Evolutionary conservation across 2,888 invertebrate species (phyloP).

Genomic region (Eugnorisma glareosa): DNA sequence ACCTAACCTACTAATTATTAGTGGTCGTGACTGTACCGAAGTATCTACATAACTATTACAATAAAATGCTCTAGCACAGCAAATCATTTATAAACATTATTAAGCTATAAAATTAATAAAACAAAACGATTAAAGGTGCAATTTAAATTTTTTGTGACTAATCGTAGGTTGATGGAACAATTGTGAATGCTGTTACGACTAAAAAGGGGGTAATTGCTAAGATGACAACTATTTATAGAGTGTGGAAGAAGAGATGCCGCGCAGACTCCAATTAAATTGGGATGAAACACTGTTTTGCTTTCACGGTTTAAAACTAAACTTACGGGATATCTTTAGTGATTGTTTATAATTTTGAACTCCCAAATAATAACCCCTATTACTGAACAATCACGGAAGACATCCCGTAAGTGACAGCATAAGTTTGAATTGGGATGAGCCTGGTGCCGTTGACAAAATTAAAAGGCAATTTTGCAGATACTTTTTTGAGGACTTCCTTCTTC

Average conservation of each 20-base stretch:
- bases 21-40: not conserved
- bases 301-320: too few species aligned
- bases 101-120: conserved; percentile 11
- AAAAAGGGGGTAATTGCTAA: not conserved
- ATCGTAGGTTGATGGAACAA: not conserved
- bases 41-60: not conserved
- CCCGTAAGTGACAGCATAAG: too few species aligned
- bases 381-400: too few species aligned
- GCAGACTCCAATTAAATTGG: not conserved
- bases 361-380: too few species aligned
- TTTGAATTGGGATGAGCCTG: not conserved
- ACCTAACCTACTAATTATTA: not conserved
- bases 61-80: not conserved
- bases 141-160: not conserved
- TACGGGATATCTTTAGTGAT: too few species aligned
- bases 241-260: not conserved
- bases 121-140: not conserved
- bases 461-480: not conserved
- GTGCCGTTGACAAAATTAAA: not conserved
- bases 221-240: not conserved
- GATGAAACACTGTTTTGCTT: too few species aligned
- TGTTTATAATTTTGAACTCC: too few species aligned
- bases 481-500: not conserved
- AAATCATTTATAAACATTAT: conserved; percentile 26
- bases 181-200: not conserved